Evolutionary conservation across 2,113 vertebrate genomes (phyloP).

Genomic region (Labeo rohita): DNA sequence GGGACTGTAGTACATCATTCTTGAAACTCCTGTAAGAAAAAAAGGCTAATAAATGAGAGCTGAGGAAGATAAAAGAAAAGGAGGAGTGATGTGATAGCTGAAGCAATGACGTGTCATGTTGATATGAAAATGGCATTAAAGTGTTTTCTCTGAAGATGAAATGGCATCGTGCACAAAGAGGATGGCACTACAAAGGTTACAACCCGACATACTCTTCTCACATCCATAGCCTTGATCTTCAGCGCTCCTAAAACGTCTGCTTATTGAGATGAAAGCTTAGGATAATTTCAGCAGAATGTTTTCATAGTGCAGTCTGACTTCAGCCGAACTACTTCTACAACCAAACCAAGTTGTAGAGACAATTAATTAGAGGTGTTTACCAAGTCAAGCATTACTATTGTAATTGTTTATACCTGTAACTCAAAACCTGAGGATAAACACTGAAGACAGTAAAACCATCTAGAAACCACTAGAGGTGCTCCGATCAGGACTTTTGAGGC

Average conservation of each 20-base stretch:
- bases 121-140: background rate
- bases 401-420: background rate
- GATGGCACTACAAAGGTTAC: conserved; percentile 13
- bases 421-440: background rate
- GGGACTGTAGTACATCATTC: background rate
- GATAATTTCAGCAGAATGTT: background rate
- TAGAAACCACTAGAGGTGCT: background rate
- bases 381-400: background rate
- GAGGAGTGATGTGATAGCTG: background rate
- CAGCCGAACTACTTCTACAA: background rate
- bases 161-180: background rate
- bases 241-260: background rate
- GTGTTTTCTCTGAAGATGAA: background rate
- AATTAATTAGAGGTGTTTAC: background rate
- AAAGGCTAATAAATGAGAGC: background rate
- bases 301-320: background rate
- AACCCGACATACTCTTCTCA: background rate
- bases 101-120: background rate
- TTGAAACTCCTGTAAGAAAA: background rate
- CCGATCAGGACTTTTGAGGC: too few species aligned
- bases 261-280: conserved; percentile 1
- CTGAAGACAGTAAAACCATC: background rate
- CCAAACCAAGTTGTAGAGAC: background rate
- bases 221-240: conserved; percentile 12
- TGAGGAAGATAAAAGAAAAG: background rate